Base-by-base conservation (phyloP, 1,140 invertebrate genomes). In the Aphidius gifuensis region DNA sequence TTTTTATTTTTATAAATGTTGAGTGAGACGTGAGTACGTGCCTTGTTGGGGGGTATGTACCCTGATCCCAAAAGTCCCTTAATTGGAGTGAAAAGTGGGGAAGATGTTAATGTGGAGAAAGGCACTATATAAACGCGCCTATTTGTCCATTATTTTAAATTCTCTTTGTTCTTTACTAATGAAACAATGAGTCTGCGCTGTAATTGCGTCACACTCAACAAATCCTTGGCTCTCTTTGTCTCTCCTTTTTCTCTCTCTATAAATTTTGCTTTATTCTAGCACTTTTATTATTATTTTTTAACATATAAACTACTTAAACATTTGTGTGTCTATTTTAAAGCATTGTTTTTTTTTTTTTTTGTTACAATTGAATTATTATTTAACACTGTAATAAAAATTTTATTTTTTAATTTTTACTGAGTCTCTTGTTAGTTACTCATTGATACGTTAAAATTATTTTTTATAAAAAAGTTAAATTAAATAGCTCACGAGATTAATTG, bases 61-160 rank as follows among this genome's bases (percentile, higher is more conserved):
- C 73, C 23, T 32, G 23, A 32, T 69, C 55, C 55, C 69, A 75
- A 72, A 65, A 75, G 72, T 32, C 64, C 74, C 71, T 74, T 80
- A 80, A 80, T 80, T 80, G 79, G 77, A 78, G 38, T 53, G 47
- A 43, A 57, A 62, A 21, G 46, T 51, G 53, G 58, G 48, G 59
- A 43, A 47, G 60, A 62, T 55, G 61, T 39, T 42, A 46, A 32
- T 61, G 53, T 66, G 71, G 74, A 69, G 69, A 76, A 32, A 73
- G 70, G 76, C 70, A 75, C 75, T 79, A 72, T 75, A 77, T 81
- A 81, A 79, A 79, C 76, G 76, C 77, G 74, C 73, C 77, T 80
- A 80, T 79, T 81, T 81, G 78, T 79, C 73, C 79, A 80, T 81
- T 81, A 81, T 81, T 80, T 69, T 75, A 79, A 77, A 81, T 80